These are phyloP conservation scores for Drosophila triauraria DNA, from an alignment of 1,140 invertebrate genomes.

Conservation along the genomic window DNA sequence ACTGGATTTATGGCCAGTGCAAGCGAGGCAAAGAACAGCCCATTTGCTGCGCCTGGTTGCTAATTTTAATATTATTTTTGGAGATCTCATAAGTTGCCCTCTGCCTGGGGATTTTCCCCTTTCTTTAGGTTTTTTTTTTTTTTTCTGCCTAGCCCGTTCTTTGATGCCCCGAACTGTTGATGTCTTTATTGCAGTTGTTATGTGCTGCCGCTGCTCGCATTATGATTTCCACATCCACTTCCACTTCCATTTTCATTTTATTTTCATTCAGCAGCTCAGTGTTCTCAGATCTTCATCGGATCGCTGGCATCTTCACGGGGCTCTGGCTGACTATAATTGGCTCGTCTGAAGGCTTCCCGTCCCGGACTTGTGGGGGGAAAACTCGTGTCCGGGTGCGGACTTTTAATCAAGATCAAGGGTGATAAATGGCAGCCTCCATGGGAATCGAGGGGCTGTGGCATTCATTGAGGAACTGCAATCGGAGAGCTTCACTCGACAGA, in stretches of 20 bases:
- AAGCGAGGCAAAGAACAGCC: slow-evolving; percentile 43
- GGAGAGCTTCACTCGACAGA: slow-evolving; percentile 11
- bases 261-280: slow-evolving; percentile 64
- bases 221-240: slow-evolving; percentile 57
- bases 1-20: slow-evolving; percentile 57
- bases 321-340: slow-evolving; percentile 80
- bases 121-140: not conserved
- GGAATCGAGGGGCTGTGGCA: slow-evolving; percentile 45
- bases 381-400: slow-evolving; percentile 44
- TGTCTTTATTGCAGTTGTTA: slow-evolving; percentile 77
- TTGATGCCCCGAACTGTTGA: slow-evolving; percentile 79
- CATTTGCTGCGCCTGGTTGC: slow-evolving; percentile 79
- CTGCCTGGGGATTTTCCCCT: slow-evolving; percentile 17
- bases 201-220: slow-evolving; percentile 48
- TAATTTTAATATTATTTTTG: slow-evolving; percentile 84
- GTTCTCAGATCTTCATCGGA: slow-evolving; percentile 50
- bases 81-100: slow-evolving; percentile 73
- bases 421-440: slow-evolving; percentile 64
- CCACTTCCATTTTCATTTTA: slow-evolving; percentile 38
- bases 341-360: slow-evolving; percentile 50
- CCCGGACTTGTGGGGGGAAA: not conserved
- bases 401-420: slow-evolving; percentile 76
- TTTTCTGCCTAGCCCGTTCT: slow-evolving; percentile 32
- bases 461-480: slow-evolving; percentile 34
- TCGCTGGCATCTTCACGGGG: slow-evolving; percentile 70